These are phyloP conservation scores for Sander lucioperca DNA, from an alignment of 2,113 vertebrate species.

Conservation along the genomic window DNA sequence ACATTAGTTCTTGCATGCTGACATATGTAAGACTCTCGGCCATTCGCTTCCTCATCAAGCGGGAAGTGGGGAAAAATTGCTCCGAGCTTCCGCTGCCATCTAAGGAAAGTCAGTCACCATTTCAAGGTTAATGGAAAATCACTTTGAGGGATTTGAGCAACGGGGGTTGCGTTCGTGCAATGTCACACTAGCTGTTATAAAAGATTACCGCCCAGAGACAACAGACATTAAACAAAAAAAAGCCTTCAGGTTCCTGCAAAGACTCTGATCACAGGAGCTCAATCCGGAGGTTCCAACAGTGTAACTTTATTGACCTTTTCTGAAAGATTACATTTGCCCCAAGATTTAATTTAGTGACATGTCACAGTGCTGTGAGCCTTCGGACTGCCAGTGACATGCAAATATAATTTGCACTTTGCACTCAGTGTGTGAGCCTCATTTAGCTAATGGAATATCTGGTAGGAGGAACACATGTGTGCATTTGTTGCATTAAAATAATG, in stretches of 20 bases:
- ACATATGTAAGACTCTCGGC: conserved; percentile 50
- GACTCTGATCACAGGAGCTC: conserved; percentile 21
- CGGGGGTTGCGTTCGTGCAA: conserved; percentile 38
- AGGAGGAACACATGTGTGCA: not conserved
- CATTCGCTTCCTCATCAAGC: conserved; percentile 69
- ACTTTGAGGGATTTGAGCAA: conserved; percentile 69
- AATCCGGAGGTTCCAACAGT: conserved; percentile 5
- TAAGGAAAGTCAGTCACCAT: conserved; percentile 61
- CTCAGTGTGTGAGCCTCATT: conserved; percentile 34
- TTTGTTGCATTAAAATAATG: conserved; percentile 41
- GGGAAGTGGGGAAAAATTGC: conserved; percentile 41
- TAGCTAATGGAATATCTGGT: conserved; percentile 41
- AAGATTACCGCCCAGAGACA: conserved; percentile 59
- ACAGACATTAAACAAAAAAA: conserved; percentile 40
- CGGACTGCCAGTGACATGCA: conserved; percentile 28
- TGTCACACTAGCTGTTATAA: conserved; percentile 61
- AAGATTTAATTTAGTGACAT: conserved; percentile 57
- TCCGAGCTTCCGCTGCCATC: conserved; percentile 48
- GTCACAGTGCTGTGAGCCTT: conserved; percentile 22
- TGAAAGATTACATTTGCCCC: conserved; percentile 39
- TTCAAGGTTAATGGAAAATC: conserved; percentile 80
- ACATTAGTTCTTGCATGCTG: conserved; percentile 48
- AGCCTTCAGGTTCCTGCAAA: conserved; percentile 40
- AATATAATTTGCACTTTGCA: conserved; percentile 28
- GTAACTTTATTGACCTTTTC: conserved; percentile 45